Conservation (phyloP, 2,797 vertebrate species). For the Tokudaia muenninki region DNA sequence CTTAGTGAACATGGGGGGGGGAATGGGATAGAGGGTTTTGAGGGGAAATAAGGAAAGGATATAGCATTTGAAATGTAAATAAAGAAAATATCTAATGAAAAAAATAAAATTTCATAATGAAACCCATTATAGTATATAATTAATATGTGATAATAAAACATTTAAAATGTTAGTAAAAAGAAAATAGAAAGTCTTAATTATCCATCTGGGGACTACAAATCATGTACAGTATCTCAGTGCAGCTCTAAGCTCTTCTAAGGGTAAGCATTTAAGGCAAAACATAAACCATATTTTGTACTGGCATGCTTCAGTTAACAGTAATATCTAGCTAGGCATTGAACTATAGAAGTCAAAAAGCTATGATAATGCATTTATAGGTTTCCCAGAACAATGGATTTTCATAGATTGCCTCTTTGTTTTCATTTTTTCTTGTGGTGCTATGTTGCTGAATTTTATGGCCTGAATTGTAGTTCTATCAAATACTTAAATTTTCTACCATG, state of each 20-base stretch:
- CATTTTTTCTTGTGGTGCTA: neutral
- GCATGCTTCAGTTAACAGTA: neutral
- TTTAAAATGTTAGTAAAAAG: slow-evolving; percentile 1
- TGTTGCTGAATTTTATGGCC: neutral
- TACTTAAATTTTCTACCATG: too few species aligned
- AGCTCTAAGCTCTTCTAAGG: neutral
- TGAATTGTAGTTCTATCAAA: neutral
- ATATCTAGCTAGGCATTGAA: neutral
- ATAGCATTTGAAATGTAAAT: too few species aligned
- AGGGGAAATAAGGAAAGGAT: too few species aligned
- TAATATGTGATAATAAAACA: neutral
- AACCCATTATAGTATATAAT: neutral
- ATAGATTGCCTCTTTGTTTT: neutral
- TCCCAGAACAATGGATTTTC: neutral
- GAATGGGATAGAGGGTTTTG: too few species aligned
- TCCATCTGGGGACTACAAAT: neutral
- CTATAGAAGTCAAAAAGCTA: neutral
- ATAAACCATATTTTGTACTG: neutral
- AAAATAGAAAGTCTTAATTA: neutral
- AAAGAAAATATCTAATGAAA: too few species aligned
- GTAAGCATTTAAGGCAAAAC: neutral
- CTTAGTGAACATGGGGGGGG: too few species aligned
- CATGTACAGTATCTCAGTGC: neutral
- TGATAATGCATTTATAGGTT: neutral
- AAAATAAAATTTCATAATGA: neutral